Evolutionary conservation across 2,888 invertebrate genomes (phyloP).

Genomic region (Leuctra nigra): DNA sequence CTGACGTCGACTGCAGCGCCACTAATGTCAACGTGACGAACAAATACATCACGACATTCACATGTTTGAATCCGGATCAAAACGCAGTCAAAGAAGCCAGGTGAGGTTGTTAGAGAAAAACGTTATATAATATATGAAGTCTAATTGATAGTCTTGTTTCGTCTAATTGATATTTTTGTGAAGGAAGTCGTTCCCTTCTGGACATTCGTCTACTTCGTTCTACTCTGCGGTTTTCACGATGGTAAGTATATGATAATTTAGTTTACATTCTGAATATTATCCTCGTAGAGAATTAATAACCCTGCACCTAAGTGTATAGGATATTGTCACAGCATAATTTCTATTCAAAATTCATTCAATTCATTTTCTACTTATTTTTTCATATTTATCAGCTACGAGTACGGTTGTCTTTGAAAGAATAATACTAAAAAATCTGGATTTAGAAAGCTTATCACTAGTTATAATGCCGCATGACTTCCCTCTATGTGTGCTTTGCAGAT

Average conservation of each 20-base stretch:
- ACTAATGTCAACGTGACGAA: too few species aligned
- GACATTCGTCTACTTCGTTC: constrained; percentile 84
- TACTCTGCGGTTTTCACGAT: constrained; percentile 79
- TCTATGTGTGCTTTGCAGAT: constrained; percentile 37
- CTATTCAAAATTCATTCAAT: too few species aligned
- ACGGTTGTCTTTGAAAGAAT: too few species aligned
- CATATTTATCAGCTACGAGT: too few species aligned
- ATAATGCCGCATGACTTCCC: neutral
- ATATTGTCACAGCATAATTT: neutral
- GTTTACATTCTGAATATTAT: too few species aligned
- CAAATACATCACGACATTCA: constrained; percentile 65
- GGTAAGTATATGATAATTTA: constrained; percentile 53
- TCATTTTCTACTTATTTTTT: too few species aligned
- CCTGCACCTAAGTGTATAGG: neutral
- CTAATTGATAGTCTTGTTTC: neutral
- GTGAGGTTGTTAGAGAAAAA: constrained; percentile 31
- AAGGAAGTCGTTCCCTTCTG: constrained; percentile 71
- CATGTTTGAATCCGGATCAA: constrained; percentile 48
- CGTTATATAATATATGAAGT: neutral
- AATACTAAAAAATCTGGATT: too few species aligned
- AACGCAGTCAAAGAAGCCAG: constrained; percentile 63
- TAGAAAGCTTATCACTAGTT: too few species aligned
- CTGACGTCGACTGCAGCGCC: constrained; percentile 50
- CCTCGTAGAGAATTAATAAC: neutral
- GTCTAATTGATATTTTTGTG: neutral